Percentiles rank a stretch among this genome's conserved stretches.
Evolutionary conservation across 2,113 vertebrate genomes (phyloP).

Genomic region (Sebastes fasciatus): DNA sequence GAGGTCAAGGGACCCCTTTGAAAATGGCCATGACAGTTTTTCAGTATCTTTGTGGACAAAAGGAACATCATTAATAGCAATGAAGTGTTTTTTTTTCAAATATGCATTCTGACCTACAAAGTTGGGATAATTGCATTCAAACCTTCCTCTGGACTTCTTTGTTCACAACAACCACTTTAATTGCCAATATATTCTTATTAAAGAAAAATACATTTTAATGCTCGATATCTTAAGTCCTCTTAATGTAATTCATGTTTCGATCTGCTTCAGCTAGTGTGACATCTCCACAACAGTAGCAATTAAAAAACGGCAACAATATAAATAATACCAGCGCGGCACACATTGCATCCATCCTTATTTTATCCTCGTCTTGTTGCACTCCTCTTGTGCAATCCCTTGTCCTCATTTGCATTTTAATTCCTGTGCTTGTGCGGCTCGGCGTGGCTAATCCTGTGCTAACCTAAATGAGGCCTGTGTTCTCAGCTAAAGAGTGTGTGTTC

Average conservation of each 20-base stretch:
- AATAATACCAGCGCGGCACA: constrained; percentile 41
- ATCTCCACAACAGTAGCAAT: constrained; percentile 58
- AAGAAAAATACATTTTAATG: constrained; percentile 38
- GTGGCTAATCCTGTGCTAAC: constrained; percentile 80
- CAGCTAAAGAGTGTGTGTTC: constrained; percentile 74
- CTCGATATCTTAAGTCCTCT: constrained; percentile 34
- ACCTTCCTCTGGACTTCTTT: not conserved
- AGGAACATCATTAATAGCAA: not conserved
- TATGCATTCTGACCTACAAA: not conserved
- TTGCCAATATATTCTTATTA: constrained; percentile 8
- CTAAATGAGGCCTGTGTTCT: constrained; percentile 85
- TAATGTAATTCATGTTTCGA: constrained; percentile 39
- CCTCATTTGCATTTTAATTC: constrained; percentile 84
- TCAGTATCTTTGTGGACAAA: not conserved
- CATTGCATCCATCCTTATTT: constrained; percentile 50
- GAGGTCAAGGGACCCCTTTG: too few species aligned
- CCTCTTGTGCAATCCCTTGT: constrained; percentile 74
- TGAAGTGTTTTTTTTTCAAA: not conserved
- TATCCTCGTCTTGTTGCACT: constrained; percentile 73
- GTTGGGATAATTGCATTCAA: not conserved
- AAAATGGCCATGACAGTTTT: too few species aligned
- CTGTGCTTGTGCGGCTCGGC: constrained; percentile 72
- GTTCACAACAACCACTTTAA: constrained; percentile 40
- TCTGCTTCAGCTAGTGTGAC: constrained; percentile 48
- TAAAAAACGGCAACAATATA: constrained; percentile 46